These are phyloP conservation scores for Creontiades dilutus DNA, from an alignment of 2,888 invertebrate genomes.

Conservation along the genomic window DNA sequence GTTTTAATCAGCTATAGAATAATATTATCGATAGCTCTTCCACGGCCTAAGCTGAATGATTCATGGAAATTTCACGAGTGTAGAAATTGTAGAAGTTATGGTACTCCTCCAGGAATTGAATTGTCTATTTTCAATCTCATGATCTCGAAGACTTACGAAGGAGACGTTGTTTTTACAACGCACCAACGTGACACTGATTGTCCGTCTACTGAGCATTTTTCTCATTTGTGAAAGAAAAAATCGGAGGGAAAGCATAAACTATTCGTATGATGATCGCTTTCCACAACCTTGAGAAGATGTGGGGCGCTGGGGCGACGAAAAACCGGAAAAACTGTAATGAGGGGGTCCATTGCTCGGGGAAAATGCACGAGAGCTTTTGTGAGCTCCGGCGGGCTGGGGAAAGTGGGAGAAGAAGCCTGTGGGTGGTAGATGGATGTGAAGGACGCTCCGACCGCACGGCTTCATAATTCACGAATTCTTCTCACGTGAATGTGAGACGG, in stretches of 20 bases:
- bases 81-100: too few species aligned
- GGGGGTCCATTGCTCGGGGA: not conserved
- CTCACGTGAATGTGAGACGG: constrained; percentile 12
- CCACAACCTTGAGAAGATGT: not conserved
- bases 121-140: too few species aligned
- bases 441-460: not conserved
- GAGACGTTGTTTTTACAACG: too few species aligned
- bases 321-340: not conserved
- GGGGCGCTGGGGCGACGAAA: not conserved
- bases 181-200: too few species aligned
- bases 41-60: too few species aligned
- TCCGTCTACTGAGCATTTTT: too few species aligned
- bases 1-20: too few species aligned
- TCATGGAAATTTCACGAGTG: too few species aligned
- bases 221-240: not conserved
- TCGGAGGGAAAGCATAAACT: not conserved
- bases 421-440: not conserved
- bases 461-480: not conserved
- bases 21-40: too few species aligned
- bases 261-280: not conserved
- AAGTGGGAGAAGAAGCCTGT: not conserved
- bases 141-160: too few species aligned
- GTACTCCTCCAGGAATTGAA: too few species aligned
- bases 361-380: not conserved
- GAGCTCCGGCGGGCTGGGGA: not conserved